These are phyloP conservation scores for Sesamia nonagrioides DNA, from an alignment of 1,140 invertebrate species.

Conservation along the genomic window DNA sequence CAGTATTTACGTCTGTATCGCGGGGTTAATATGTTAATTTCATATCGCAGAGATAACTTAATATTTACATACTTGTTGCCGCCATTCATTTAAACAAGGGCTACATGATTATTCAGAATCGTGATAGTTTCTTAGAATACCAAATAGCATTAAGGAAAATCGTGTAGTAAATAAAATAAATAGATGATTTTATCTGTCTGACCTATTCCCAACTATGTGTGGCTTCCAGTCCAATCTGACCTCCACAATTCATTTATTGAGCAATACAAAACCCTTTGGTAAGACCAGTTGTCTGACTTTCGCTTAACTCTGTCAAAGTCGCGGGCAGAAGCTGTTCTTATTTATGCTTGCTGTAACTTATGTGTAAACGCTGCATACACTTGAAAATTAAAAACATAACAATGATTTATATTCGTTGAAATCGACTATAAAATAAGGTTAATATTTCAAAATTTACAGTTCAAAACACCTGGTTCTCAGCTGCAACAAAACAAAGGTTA, in stretches of 20 bases:
- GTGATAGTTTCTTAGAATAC: neutral
- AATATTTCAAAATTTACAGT: neutral
- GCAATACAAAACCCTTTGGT: too few relatives aligned
- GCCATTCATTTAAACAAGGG: conserved; percentile 8
- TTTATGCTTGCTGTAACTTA: too few relatives aligned
- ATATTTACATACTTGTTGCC: neutral
- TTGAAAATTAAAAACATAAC: neutral
- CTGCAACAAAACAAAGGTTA: conserved; percentile 19
- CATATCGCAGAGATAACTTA: conserved; percentile 5
- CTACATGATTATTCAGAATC: conserved; percentile 21
- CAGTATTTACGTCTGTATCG: neutral
- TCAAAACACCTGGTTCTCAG: conserved; percentile 10
- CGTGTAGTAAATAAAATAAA: neutral
- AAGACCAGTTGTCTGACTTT: too few relatives aligned
- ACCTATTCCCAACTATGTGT: too few relatives aligned
- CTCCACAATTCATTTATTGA: too few relatives aligned
- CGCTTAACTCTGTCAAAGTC: too few relatives aligned
- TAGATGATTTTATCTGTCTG: too few relatives aligned
- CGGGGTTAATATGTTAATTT: conserved; percentile 15
- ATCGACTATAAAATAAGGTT: neutral
- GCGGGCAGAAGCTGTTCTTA: too few relatives aligned
- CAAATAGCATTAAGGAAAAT: neutral
- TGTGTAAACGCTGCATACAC: too few relatives aligned
- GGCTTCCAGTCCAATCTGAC: too few relatives aligned
- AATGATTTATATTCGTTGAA: neutral